phyloP scores from a whole-genome alignment of 2,888 invertebrate genomes.

The Lasius fuliginosus region DNA sequence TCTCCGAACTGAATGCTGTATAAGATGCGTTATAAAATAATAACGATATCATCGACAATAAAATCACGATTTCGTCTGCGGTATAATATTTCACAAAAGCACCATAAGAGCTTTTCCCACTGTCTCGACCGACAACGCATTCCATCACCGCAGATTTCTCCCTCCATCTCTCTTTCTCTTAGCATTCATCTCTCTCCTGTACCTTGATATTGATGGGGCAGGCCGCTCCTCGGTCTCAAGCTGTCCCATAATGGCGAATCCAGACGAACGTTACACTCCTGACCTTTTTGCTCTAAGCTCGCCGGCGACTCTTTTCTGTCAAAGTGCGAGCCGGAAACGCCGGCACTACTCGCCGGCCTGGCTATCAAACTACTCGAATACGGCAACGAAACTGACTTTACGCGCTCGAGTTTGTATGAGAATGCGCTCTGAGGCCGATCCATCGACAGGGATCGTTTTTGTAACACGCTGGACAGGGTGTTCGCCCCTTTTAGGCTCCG shows the following conservation, averaged over 20 bases:
- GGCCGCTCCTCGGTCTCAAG: slow-evolving; percentile 81
- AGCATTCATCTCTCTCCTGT: slow-evolving; percentile 81
- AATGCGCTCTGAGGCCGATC: slow-evolving; percentile 74
- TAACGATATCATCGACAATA: not conserved
- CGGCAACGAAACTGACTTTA: slow-evolving; percentile 81
- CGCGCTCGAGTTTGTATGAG: slow-evolving; percentile 80
- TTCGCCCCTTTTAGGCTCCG: slow-evolving; percentile 64
- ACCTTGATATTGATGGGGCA: slow-evolving; percentile 85
- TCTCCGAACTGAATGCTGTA: not conserved
- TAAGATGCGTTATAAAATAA: not conserved
- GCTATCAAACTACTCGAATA: slow-evolving; percentile 76
- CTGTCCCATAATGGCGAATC: slow-evolving; percentile 82
- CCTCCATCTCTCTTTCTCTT: not conserved
- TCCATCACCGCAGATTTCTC: slow-evolving; percentile 44
- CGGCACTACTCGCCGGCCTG: slow-evolving; percentile 72
- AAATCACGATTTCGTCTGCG: not conserved
- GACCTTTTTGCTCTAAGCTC: slow-evolving; percentile 73
- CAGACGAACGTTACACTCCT: slow-evolving; percentile 78
- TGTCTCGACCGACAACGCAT: slow-evolving; percentile 21
- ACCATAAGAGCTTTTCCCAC: not conserved
- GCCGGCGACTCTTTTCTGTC: slow-evolving; percentile 74
- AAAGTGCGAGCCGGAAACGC: slow-evolving; percentile 65
- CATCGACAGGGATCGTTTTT: slow-evolving; percentile 75
- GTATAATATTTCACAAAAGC: slow-evolving; percentile 51
- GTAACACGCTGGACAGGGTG: slow-evolving; percentile 69